Percentiles rank a stretch among this genome's conserved stretches.
Conservation (phyloP, 1,140 invertebrate genomes). For the Pygmarrhopalites habei region DNA sequence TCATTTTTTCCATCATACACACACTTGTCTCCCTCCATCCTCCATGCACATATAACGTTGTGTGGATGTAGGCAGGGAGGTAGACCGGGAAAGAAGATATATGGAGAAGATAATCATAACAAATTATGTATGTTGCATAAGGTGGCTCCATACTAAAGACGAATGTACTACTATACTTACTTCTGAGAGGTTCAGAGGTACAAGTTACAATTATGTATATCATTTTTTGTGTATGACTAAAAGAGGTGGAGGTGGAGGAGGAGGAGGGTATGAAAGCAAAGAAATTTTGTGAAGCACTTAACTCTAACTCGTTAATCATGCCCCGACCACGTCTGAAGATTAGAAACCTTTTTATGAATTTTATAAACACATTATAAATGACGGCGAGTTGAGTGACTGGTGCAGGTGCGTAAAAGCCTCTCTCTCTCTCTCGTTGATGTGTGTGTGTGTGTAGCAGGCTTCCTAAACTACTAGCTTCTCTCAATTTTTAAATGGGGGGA, state of each 20-base stretch:
- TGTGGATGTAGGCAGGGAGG: background rate
- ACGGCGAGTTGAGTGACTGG: conserved; percentile 1
- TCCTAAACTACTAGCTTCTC: too few species aligned
- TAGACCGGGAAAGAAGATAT: too few species aligned
- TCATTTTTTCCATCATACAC: background rate
- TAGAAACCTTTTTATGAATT: conserved; percentile 19
- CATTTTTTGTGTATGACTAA: too few species aligned
- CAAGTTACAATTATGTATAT: too few species aligned
- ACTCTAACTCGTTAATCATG: conserved; percentile 20
- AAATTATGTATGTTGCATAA: too few species aligned
- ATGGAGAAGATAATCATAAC: too few species aligned
- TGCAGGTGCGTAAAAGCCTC: conserved; percentile 5
- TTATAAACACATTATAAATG: conserved; percentile 18
- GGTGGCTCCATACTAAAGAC: too few species aligned
- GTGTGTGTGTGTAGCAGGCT: too few species aligned
- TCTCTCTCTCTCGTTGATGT: too few species aligned
- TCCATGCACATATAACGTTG: background rate
- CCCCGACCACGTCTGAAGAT: background rate
- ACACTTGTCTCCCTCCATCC: background rate
- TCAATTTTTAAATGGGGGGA: too few species aligned
- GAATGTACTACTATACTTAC: too few species aligned
- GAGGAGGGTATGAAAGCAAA: background rate
- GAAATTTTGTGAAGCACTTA: conserved; percentile 8
- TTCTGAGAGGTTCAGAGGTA: too few species aligned
- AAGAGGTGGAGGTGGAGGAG: background rate